phyloP scores from a whole-genome alignment of 2,113 vertebrate genomes.

The Oreotrochilus melanogaster region DNA sequence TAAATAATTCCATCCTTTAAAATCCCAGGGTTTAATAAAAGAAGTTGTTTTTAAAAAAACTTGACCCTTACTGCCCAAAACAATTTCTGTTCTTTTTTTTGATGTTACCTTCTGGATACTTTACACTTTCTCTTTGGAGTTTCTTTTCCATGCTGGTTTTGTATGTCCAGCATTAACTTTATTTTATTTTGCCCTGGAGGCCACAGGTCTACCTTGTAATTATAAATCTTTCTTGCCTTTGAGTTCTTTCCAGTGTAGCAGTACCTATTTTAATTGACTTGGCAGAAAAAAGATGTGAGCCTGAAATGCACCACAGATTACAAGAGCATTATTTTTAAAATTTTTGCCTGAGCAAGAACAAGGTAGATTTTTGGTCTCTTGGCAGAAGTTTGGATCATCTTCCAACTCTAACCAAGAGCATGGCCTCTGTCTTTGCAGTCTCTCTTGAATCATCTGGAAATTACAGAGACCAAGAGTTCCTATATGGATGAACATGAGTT shows the following conservation, averaged over 20 bases:
- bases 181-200: constrained; percentile 1
- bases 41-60: neutral
- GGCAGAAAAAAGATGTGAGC: constrained; percentile 8
- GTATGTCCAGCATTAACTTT: neutral
- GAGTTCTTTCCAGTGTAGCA: constrained; percentile 15
- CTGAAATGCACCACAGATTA: neutral
- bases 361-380: neutral
- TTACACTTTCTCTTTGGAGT: neutral
- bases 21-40: neutral
- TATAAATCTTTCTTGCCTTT: constrained; percentile 16
- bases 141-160: neutral
- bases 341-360: neutral
- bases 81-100: neutral
- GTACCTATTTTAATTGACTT: constrained; percentile 51
- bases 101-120: neutral
- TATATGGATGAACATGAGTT: neutral
- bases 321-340: neutral
- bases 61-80: neutral
- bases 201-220: neutral
- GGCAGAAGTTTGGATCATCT: neutral
- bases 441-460: neutral
- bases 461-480: neutral
- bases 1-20: neutral
- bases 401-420: neutral
- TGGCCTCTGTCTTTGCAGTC: neutral